Evolutionary conservation across 1,140 invertebrate genomes (phyloP).

Genomic region (Cataglyphis hispanica): DNA sequence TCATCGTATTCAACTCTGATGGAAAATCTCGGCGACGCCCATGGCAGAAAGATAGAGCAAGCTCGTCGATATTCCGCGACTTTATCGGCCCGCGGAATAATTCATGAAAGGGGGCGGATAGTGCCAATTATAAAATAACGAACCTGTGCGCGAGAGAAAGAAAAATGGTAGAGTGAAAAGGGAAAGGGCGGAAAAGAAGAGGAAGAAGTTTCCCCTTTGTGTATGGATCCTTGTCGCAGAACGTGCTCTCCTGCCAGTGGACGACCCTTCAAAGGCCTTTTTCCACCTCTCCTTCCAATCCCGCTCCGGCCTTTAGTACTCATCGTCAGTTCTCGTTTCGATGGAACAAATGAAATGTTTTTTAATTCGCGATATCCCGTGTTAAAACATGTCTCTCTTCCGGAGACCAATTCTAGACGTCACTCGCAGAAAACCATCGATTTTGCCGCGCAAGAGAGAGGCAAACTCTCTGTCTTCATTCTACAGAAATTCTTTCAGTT

Average conservation of each 20-base stretch:
- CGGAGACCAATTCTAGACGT: constrained; percentile 70
- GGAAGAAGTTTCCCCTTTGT: constrained; percentile 76
- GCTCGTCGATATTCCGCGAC: constrained; percentile 78
- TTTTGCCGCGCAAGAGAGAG: constrained; percentile 47
- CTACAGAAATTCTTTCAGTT: constrained; percentile 63
- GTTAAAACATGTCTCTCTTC: constrained; percentile 70
- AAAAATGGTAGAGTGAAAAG: constrained; percentile 57
- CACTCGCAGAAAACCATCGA: constrained; percentile 70
- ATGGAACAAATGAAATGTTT: constrained; percentile 61
- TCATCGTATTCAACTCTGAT: not conserved
- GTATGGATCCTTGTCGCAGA: constrained; percentile 62
- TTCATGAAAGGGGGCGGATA: constrained; percentile 81
- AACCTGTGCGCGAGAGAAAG: constrained; percentile 68
- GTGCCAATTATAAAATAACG: constrained; percentile 84
- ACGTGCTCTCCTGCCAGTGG: constrained; percentile 55
- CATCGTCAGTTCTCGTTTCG: constrained; percentile 34
- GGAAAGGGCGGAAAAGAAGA: constrained; percentile 45
- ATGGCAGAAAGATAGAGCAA: constrained; percentile 26
- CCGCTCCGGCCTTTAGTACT: not conserved
- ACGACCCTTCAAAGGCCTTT: constrained; percentile 57
- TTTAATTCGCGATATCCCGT: constrained; percentile 70
- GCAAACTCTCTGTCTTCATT: constrained; percentile 39
- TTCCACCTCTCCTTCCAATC: constrained; percentile 4
- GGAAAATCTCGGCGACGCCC: constrained; percentile 35
- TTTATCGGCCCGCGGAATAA: constrained; percentile 79